Evolutionary conservation across 1,140 invertebrate genomes (phyloP), one percentile per base, ranked within the genome.

Genomic region (Drosophila burlai): DNA sequence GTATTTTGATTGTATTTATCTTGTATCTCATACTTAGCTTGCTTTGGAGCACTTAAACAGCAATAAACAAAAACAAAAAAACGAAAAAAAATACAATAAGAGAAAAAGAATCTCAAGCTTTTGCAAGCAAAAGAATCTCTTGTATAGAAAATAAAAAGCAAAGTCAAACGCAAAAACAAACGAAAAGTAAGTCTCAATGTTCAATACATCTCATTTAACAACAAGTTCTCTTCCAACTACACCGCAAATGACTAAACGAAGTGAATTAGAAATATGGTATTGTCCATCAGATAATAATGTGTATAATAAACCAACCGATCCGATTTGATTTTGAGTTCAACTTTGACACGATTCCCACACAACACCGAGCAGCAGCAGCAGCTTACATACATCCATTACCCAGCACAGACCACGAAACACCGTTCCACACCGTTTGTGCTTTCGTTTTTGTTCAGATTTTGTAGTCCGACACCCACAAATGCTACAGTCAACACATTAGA

Each of bases 21-120:
- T 91, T 92, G 91, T 92, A 92, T 92, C 91, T 92, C 91, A 91
- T 92, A 92, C 91, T 86, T 92, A 92, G 91, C 91, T 92, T 92
- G 91, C 91, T 92, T 92, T 92, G 91, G 91, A 92, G 91, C 91
- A 92, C 91, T 85, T 92, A 92, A 87, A 90, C 83, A 77, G 87
- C 86, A 91, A 86, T 68, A 89, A 84, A 85, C 46, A 79, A 59
- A 79, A 72, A 57, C 54, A 79, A 85, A 69, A 69, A 55, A 67
- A 75, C 49, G 45, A 68, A 55, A 52, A 52, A 50, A 75, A 55
- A 81, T 43, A 59, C 18, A 61, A 73, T 49, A 67, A 83, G 62
- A 50, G 21, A 71, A 76, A 66, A 83, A 78, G 46, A 68, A 80
- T 68, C 57, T 72, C n/a, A 72, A 80, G 75, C 68, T 81, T 67